Evolutionary conservation across 2,113 vertebrate genomes (phyloP), one percentile per base, ranked within the genome.

Genomic region (Trachemys scripta): DNA sequence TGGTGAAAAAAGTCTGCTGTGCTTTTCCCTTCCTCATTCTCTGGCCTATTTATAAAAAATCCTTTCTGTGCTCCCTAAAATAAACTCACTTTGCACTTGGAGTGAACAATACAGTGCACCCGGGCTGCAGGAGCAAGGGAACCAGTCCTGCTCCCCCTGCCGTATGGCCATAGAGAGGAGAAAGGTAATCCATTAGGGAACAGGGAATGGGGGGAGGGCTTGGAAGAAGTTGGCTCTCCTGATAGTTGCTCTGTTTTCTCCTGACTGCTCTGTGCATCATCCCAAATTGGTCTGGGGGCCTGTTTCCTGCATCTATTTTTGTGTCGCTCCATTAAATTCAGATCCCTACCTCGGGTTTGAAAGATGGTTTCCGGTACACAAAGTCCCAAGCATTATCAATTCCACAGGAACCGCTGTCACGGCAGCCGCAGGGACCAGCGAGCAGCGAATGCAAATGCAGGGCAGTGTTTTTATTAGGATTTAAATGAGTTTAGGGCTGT

Each of bases 401-500:
- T 97, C 95, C 59, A 75, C 31, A n/a, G 86, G 96, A 97, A 29
- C 86, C 0, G 0, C 94, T 95, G 90, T 49, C 95, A 87, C 86
- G 35, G 93, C 88, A 90, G 95, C 95, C 5, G 0, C 79, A 42
- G 96, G 94, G 93, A 93, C 90, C 69, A 10, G 82, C 2, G 4
- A 86, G 90, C 65, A 69, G 87, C 7, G 1, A 95, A 97, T 97
- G 97, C 97, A 97, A 97, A 97, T 96, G 79, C 85, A 42, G 91
- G 94, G 88, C 0, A 29, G 94, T 95, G 95, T 80, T 96, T 98
- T 97, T 97, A 96, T 97, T 97, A 92, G 96, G 97, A 95, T 97
- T 97, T 97, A 97, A 98, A 98, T 96, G 93, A 97, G 91, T 96
- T 96, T 96, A 96, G 78, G 85, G 50, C 96, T 97, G 96, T 93